phyloP scores from a whole-genome alignment of 2,113 vertebrate genomes.

The Nothoprocta perdicaria region DNA sequence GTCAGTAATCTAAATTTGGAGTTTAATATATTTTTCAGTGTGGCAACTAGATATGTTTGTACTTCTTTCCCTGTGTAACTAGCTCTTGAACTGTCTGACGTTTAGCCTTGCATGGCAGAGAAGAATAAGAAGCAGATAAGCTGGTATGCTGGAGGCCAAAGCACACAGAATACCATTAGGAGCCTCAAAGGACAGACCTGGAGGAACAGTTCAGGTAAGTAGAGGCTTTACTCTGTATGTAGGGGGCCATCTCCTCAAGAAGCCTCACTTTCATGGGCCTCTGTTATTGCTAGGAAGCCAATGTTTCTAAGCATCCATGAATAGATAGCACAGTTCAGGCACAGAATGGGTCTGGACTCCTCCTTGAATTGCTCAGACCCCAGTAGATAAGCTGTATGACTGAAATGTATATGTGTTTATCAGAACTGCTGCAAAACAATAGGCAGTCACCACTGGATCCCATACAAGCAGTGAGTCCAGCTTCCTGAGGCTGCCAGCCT shows the following conservation, averaged over 20 bases:
- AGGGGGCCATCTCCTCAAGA: not conserved
- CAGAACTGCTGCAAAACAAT: not conserved
- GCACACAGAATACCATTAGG: not conserved
- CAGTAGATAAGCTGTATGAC: not conserved
- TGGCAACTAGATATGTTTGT: not conserved
- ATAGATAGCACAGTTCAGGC: not conserved
- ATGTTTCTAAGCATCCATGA: not conserved
- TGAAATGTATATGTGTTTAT: not conserved
- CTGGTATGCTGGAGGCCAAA: not conserved
- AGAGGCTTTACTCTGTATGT: not conserved
- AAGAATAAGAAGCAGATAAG: not conserved
- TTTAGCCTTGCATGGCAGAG: not conserved
- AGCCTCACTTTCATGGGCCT: not conserved
- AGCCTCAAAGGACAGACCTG: not conserved
- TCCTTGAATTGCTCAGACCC: not conserved
- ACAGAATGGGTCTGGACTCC: not conserved
- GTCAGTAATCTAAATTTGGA: not conserved
- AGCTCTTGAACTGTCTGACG: not conserved
- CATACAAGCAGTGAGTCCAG: not conserved
- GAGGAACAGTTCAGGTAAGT: fast-evolving
- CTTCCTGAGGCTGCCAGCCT: not conserved
- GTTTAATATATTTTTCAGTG: not conserved
- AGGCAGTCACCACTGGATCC: not conserved
- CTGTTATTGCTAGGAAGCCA: not conserved
- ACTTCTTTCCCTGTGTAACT: not conserved